Conservation (phyloP, 2,888 invertebrate species). For the Zootermopsis nevadensis region DNA sequence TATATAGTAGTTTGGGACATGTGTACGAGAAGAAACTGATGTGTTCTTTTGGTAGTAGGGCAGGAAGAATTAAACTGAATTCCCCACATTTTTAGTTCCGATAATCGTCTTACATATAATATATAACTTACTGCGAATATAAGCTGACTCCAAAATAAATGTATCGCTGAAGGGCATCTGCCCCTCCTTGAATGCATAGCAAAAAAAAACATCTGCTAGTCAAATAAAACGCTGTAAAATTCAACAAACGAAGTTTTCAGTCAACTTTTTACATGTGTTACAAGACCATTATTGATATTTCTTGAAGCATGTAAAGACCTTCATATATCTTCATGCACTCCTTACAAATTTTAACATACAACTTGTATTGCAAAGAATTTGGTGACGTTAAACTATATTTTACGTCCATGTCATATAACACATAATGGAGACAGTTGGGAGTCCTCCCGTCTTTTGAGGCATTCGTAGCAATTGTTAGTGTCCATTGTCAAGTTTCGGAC, state of each 20-base stretch:
- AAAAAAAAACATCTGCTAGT: neutral
- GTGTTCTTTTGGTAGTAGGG: no score
- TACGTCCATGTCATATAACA: constrained; percentile 24
- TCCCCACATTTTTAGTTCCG: no score
- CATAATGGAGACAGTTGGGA: neutral
- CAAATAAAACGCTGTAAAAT: constrained; percentile 15
- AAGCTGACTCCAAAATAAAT: no score
- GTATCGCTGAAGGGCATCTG: no score
- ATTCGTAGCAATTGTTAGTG: neutral
- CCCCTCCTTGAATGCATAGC: no score
- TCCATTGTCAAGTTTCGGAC: constrained; percentile 1
- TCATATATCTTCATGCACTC: constrained; percentile 46
- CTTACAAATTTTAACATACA: constrained; percentile 43
- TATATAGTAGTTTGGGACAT: no score
- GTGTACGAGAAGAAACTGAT: no score
- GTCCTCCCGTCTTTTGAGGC: constrained; percentile 9
- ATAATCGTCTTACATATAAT: no score
- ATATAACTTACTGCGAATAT: no score
- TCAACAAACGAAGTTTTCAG: neutral
- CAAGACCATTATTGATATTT: constrained; percentile 27
- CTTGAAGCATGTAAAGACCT: constrained; percentile 45
- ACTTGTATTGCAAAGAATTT: constrained; percentile 43
- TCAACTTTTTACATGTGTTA: neutral
- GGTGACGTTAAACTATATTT: constrained; percentile 41
- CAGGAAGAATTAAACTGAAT: no score